phyloP scores from a whole-genome alignment of 2,888 invertebrate species.

The Parochlus steinenii region DNA sequence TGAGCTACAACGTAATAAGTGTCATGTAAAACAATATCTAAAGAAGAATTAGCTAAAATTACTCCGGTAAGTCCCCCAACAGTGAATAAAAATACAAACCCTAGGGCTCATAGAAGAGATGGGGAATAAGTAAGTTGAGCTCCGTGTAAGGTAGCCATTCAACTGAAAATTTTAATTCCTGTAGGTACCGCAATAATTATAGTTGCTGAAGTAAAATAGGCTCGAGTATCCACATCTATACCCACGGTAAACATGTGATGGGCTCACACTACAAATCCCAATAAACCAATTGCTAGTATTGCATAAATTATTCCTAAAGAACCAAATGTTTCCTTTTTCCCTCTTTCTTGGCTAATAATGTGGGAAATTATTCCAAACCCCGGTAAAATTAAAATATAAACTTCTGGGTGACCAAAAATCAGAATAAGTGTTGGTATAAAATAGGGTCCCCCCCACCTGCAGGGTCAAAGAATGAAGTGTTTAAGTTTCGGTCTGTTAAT shows the following conservation, averaged over 20 bases:
- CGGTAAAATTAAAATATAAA: slow-evolving; percentile 71
- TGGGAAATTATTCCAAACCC: slow-evolving; percentile 71
- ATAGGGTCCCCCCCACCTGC: slow-evolving; percentile 66
- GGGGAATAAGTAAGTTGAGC: slow-evolving; percentile 41
- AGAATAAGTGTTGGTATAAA: slow-evolving; percentile 69
- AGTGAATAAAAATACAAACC: slow-evolving; percentile 67
- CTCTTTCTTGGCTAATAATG: slow-evolving; percentile 56
- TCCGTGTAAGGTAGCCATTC: slow-evolving; percentile 53
- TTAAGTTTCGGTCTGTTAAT: slow-evolving; percentile 61
- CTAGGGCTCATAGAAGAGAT: slow-evolving; percentile 46
- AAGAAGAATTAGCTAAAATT: slow-evolving; percentile 50
- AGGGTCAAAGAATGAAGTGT: slow-evolving; percentile 68
- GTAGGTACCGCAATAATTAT: slow-evolving; percentile 79
- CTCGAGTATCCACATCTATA: slow-evolving; percentile 68
- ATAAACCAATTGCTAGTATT: slow-evolving; percentile 62
- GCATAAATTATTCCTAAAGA: slow-evolving; percentile 64
- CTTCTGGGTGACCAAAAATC: slow-evolving; percentile 81
- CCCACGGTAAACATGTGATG: slow-evolving; percentile 77
- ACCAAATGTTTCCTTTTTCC: slow-evolving; percentile 59
- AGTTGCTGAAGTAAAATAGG: slow-evolving; percentile 69
- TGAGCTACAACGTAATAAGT: slow-evolving; percentile 75
- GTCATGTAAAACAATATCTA: slow-evolving; percentile 63
- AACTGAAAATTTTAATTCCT: slow-evolving; percentile 70
- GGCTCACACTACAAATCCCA: slow-evolving; percentile 73
- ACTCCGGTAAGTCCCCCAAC: slow-evolving; percentile 54